phyloP scores from a whole-genome alignment of 2,888 invertebrate genomes.

The Nineta flava region DNA sequence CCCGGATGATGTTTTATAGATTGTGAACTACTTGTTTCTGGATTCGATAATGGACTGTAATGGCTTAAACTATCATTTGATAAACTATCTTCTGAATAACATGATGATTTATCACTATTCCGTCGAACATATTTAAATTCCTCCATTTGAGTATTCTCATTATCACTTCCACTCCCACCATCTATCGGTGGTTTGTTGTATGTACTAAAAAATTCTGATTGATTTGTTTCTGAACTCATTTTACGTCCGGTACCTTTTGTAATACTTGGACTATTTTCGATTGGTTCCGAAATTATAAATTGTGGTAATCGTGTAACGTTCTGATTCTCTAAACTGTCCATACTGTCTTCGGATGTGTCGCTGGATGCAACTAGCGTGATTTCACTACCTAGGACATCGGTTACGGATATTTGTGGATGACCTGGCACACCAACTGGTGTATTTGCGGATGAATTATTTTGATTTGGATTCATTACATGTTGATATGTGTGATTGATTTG shows the following conservation, averaged over 20 bases:
- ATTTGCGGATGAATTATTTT: not conserved
- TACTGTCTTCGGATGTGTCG: slow-evolving; percentile 56
- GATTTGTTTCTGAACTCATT: slow-evolving; percentile 4
- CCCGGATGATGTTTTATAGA: not conserved
- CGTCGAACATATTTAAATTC: slow-evolving; percentile 34
- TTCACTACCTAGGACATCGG: slow-evolving; percentile 78
- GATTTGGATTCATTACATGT: no score
- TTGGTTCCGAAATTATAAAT: slow-evolving; percentile 57
- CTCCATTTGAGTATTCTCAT: slow-evolving; percentile 9
- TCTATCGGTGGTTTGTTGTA: not conserved
- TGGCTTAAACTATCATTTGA: slow-evolving; percentile 39
- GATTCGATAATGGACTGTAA: slow-evolving; percentile 13
- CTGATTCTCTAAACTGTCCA: slow-evolving; percentile 49
- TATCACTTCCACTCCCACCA: slow-evolving; percentile 8
- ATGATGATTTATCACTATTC: slow-evolving; percentile 52
- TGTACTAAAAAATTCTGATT: not conserved
- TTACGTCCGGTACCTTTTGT: slow-evolving; percentile 56
- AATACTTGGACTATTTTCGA: slow-evolving; percentile 62
- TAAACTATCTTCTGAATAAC: slow-evolving; percentile 57
- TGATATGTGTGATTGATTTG: slow-evolving; percentile 33
- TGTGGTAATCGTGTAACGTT: slow-evolving; percentile 33
- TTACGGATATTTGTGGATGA: slow-evolving; percentile 81
- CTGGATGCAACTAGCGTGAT: slow-evolving; percentile 58
- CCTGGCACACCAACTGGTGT: slow-evolving; percentile 6
- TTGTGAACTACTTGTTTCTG: slow-evolving; percentile 20